Evolutionary conservation across 2,113 vertebrate species (phyloP), one percentile per base, ranked within the genome.

Genomic region (Phalacrocorax brasilianus): DNA sequence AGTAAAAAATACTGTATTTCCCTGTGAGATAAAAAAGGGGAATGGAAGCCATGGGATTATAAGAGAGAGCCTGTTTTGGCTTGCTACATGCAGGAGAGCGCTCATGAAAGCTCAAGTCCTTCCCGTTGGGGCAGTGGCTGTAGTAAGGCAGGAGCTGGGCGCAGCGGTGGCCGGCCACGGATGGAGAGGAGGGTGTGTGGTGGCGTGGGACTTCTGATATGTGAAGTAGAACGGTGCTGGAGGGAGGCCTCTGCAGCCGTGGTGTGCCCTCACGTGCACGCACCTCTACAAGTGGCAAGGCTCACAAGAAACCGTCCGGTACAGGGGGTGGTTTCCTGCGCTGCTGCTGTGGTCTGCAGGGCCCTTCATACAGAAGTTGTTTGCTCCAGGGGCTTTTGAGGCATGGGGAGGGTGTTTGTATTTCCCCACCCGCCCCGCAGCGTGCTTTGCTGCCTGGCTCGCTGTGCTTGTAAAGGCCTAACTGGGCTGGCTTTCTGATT

Each of bases 291-390:
- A 78, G 72, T 18, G 26, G 38, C n/a, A 26, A 35, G 58, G n/a
- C n/a, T 68, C 44, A 14, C 24, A 33, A 92, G 59, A 55, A 80
- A 3, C 50, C 40, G n/a, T 38, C 28, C 4, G 2, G 73, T 18
- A 11, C 38, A 15, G 52, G 32, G 22, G 26, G 2, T 62, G 42
- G 33, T 61, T 86, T 91, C 65, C 59, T 35, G 42, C 10, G 0
- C 42, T 47, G 50, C 19, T 11, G 5, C 35, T 28, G 42, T 0
- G 3, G 10, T 33, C 47, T 44, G 21, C 7, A 2, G 23, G 24
- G 22, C 42, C 73, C 73, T 33, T 47, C 0, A 0, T 13, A 30
- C 33, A 9, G 11, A 16, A 11, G 26, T 2, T 0, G 0, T 56
- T 63, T 32, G 52, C 56, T 42, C 17, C 0, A 0, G 33, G 28